A percentile compares a stretch with the other conserved stretches of the same genome.
Evolutionary conservation across 2,113 vertebrate genomes (phyloP).

Genomic region (Platysteira castanea): DNA sequence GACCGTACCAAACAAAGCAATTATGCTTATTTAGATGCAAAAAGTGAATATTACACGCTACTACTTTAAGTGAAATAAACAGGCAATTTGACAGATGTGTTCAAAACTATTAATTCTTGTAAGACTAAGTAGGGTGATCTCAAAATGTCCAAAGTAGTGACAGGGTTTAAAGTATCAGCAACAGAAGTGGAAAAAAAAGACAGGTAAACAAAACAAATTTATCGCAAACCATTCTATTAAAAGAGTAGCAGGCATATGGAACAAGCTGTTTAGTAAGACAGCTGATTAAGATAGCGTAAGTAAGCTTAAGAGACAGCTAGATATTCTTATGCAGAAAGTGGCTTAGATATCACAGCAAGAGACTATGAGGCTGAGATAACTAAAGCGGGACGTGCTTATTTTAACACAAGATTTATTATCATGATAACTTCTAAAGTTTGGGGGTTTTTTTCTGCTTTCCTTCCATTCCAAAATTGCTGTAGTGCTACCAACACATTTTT

Average conservation of each 20-base stretch:
- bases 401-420: not conserved
- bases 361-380: not conserved
- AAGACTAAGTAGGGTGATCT: not conserved
- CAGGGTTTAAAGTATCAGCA: not conserved
- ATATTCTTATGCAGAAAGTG: not conserved
- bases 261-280: not conserved
- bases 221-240: not conserved
- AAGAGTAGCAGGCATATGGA: not conserved
- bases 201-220: not conserved
- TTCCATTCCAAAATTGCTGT: not conserved
- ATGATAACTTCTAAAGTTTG: not conserved
- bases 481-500: not conserved
- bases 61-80: not conserved
- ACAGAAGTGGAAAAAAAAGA: not conserved
- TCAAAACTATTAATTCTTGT: not conserved
- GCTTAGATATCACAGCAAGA: not conserved
- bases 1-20: not conserved
- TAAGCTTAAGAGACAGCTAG: conserved; percentile 10
- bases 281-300: not conserved
- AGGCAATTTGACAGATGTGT: not conserved
- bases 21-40: not conserved
- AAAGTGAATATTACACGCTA: not conserved
- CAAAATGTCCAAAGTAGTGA: not conserved
- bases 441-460: accelerated
- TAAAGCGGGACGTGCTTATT: not conserved